Evolutionary conservation across 2,888 invertebrate species (phyloP), one percentile per base, ranked within the genome.

Genomic region (Sthenelais limicola): DNA sequence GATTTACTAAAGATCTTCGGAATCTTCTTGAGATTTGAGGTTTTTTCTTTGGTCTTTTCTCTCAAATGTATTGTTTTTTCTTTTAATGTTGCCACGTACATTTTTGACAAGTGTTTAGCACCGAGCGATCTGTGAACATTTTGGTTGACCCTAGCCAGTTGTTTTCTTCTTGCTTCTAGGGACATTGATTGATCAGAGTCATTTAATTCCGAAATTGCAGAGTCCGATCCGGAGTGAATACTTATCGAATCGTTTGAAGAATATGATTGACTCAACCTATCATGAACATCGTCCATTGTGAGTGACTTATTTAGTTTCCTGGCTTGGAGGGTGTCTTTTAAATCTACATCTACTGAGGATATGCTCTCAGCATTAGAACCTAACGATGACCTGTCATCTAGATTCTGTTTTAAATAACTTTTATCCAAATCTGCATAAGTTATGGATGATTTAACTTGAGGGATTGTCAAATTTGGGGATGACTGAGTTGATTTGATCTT

Each of bases 61-160:
- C 35, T 56, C n/a, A 56, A 35, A n/a, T 32, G 32, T 3, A 35
- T 18, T 7, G 56, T 56, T 21, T 56, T 56, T 35, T 56, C 56
- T 26, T 38, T 62, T 12, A 62, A 24, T 3, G 35, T 62, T 9
- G 35, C 35, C 62, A 62, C 62, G 38, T 62, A 62, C 24, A 62
- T 21, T n/a, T 38, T 62, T 3, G 38, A 38, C 4, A 62, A 43
- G 21, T 62, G 62, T 4, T 21, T 33, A n/a, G 62, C 38, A n/a
- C 62, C 62, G 1, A 62, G 24, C 15, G 62, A 62, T 24, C 43
- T 62, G 38, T 62, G 35, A 12, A 62, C 62, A 21, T 62, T 62
- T 24, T 62, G 62, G 62, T 62, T 62, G 38, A 62, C 62, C 62
- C 43, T 62, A 24, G 62, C 62, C 35, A 62, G 38, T 35, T 62